phyloP scores from a whole-genome alignment of 2,888 invertebrate species.

The Synergus gifuensis region DNA sequence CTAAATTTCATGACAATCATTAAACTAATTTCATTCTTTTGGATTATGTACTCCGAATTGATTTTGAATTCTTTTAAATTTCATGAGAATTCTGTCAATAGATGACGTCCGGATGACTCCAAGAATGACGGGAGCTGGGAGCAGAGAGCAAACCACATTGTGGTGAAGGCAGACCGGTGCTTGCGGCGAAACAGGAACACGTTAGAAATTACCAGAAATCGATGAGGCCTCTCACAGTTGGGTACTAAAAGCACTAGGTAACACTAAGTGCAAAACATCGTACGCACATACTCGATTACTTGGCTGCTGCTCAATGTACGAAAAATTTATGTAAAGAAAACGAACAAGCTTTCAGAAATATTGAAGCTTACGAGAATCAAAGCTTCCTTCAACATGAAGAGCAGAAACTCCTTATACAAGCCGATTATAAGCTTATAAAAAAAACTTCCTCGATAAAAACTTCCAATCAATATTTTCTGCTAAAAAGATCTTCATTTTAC shows the following conservation, averaged over 20 bases:
- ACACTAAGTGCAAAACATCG: conserved; percentile 67
- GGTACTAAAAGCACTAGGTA: conserved; percentile 69
- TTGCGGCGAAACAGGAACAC: conserved; percentile 44
- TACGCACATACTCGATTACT: conserved; percentile 12
- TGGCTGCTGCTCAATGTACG: background rate
- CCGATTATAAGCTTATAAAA: no score
- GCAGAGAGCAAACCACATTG: conserved; percentile 5
- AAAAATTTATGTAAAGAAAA: no score
- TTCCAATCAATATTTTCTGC: no score
- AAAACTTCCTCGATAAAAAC: no score
- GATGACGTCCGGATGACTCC: background rate
- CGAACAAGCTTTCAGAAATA: background rate
- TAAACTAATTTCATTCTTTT: no score
- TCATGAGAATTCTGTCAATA: background rate
- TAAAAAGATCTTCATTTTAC: no score
- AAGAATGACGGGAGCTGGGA: no score
- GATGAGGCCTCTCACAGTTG: conserved; percentile 64
- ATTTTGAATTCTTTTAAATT: no score
- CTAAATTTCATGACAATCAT: no score
- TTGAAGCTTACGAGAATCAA: background rate
- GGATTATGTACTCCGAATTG: no score
- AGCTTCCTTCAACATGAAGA: no score
- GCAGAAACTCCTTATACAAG: no score
- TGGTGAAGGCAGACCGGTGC: conserved; percentile 25
- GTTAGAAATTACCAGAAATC: conserved; percentile 68